A percentile compares a stretch with the other conserved stretches of the same genome.
Conservation (phyloP, 2,888 invertebrate genomes). For the Nesidiocoris tenuis region DNA sequence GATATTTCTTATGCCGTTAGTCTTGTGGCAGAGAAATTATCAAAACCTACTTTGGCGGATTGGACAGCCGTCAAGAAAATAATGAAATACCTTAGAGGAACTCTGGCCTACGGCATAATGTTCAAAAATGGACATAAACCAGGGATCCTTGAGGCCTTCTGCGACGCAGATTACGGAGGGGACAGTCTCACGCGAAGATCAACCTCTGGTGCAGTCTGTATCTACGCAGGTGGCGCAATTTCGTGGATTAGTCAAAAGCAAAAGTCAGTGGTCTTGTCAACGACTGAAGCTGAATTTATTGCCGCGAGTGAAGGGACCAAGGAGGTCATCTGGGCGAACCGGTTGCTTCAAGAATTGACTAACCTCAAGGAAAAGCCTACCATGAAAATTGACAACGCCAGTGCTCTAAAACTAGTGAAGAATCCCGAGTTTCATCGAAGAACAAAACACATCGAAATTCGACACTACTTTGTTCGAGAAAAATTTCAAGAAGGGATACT, state of each 20-base stretch:
- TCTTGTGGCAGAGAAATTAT: neutral
- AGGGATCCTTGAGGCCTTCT: constrained; percentile 49
- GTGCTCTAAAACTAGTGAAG: neutral
- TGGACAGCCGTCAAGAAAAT: constrained; percentile 3
- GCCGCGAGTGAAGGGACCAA: neutral
- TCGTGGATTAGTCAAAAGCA: neutral
- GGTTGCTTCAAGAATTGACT: neutral
- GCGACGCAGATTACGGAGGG: constrained; percentile 48
- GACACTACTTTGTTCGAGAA: neutral
- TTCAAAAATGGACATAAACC: neutral
- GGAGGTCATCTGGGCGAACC: neutral
- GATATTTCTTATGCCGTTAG: constrained; percentile 8
- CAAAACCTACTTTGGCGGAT: neutral
- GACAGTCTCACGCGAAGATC: neutral
- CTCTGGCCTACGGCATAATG: neutral
- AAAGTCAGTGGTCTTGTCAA: constrained; percentile 16
- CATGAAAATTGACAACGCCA: constrained; percentile 41
- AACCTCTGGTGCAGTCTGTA: neutral
- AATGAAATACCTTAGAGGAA: neutral
- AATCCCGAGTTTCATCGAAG: neutral
- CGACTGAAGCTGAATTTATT: neutral
- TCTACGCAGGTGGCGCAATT: neutral
- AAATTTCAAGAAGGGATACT: neutral
- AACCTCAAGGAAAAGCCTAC: constrained; percentile 45
- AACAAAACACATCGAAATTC: neutral